phyloP scores from a whole-genome alignment of 2,797 vertebrate species.

The Neosilurus mollespiculum region DNA sequence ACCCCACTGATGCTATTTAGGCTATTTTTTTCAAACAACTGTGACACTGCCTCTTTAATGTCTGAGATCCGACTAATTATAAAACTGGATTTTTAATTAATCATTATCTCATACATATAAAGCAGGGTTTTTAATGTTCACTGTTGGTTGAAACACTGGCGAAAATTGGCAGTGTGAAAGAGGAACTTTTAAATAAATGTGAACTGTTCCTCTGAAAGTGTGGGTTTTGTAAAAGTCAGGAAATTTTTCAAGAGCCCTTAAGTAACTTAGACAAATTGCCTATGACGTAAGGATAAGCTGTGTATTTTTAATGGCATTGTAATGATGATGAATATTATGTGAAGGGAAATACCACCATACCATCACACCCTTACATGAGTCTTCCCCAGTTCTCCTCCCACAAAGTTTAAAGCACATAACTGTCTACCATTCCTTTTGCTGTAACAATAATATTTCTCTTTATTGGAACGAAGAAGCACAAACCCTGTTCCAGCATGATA shows the following conservation, averaged over 20 bases:
- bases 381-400: too few species aligned
- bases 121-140: background rate
- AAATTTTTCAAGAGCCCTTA: background rate
- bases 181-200: conserved; percentile 5
- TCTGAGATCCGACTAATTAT: background rate
- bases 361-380: too few species aligned
- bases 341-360: background rate
- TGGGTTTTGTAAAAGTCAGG: background rate
- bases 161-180: background rate
- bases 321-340: background rate
- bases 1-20: too few species aligned
- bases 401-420: too few species aligned
- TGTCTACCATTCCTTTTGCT: too few species aligned
- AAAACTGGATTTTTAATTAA: background rate
- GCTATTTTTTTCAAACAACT: too few species aligned
- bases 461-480: too few species aligned
- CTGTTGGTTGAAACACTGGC: background rate
- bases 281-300: background rate
- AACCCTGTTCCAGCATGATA: too few species aligned
- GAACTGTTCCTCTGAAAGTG: background rate
- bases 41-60: background rate
- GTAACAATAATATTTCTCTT: too few species aligned
- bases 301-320: background rate
- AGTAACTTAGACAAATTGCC: background rate
- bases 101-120: background rate